These are phyloP conservation scores for Aphis gossypii DNA, from an alignment of 1,140 invertebrate species.

Conservation along the genomic window DNA sequence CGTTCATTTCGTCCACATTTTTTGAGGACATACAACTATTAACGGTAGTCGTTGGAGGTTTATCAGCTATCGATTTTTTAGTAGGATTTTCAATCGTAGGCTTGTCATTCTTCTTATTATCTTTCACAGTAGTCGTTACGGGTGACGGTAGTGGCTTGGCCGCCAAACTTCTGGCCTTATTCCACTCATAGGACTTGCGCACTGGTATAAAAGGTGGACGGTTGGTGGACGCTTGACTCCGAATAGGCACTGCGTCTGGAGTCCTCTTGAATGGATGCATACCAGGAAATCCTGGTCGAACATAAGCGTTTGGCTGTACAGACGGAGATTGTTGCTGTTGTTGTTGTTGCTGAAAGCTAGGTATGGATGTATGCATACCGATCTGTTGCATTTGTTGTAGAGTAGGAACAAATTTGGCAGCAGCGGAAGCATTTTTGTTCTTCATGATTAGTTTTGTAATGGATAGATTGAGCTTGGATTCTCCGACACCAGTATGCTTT, in stretches of 20 bases:
- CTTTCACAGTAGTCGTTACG: not conserved
- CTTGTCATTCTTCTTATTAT: not conserved
- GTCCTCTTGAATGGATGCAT: constrained; percentile 3
- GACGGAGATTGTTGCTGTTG: not conserved
- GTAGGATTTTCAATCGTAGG: not conserved
- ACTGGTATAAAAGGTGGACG: constrained; percentile 45
- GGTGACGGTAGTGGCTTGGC: not conserved
- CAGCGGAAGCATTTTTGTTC: constrained; percentile 16
- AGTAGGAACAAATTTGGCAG: constrained; percentile 42
- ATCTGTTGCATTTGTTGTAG: constrained; percentile 49
- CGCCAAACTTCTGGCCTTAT: constrained; percentile 31
- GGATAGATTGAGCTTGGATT: constrained; percentile 46
- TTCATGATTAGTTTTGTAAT: constrained; percentile 45
- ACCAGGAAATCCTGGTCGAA: not conserved
- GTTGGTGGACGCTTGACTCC: constrained; percentile 32
- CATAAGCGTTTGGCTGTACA: not conserved
- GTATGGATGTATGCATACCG: constrained; percentile 52
- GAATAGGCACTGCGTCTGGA: not conserved
- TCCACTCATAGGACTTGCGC: constrained; percentile 51
- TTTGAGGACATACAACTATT: not conserved
- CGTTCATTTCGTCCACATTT: constrained; percentile 46
- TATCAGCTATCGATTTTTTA: not conserved
- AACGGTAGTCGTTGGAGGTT: no score
- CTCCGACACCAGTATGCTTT: not conserved
- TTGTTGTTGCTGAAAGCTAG: constrained; percentile 15